Evolutionary conservation across 2,113 vertebrate species (phyloP).

Genomic region (Vombatus ursinus): DNA sequence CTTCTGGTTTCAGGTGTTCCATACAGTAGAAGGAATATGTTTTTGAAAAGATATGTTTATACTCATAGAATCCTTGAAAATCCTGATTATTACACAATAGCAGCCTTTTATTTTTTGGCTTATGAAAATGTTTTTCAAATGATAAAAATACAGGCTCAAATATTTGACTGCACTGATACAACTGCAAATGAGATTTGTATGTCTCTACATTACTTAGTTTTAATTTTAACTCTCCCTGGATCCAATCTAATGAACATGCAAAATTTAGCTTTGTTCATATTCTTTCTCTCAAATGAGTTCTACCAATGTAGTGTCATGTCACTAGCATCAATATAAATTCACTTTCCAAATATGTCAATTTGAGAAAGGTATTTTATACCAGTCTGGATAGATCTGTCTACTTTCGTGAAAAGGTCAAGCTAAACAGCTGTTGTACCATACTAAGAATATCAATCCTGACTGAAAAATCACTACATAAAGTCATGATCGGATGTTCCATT

Average conservation of each 20-base stretch:
- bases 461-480: slow-evolving; percentile 8
- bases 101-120: neutral
- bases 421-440: neutral
- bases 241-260: slow-evolving; percentile 6
- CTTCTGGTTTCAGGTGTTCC: neutral
- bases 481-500: neutral
- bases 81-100: neutral
- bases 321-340: slow-evolving; percentile 16
- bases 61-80: neutral
- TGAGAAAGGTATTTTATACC: slow-evolving; percentile 45
- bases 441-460: neutral
- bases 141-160: neutral
- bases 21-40: neutral
- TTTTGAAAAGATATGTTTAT: neutral
- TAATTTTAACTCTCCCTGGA: neutral
- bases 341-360: slow-evolving; percentile 22
- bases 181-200: neutral
- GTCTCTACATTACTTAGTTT: slow-evolving; percentile 20
- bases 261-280: neutral
- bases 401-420: slow-evolving; percentile 41
- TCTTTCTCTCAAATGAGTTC: neutral
- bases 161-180: neutral
- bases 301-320: slow-evolving; percentile 22
- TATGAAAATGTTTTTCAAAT: neutral
- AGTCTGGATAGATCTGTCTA: neutral